Evolutionary conservation across 2,113 vertebrate genomes (phyloP).

Genomic region (Oreotrochilus melanogaster): DNA sequence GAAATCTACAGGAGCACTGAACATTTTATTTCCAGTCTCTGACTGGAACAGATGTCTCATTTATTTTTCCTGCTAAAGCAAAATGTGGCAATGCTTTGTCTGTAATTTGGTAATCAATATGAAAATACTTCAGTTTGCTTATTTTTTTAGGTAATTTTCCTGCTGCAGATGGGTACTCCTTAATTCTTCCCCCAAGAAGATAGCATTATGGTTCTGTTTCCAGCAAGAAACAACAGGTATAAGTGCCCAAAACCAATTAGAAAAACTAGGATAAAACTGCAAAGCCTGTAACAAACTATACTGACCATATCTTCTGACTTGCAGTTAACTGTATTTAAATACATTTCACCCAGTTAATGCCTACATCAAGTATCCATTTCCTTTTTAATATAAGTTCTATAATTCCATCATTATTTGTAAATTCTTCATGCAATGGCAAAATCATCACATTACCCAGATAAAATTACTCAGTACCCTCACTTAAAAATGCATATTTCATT

Average conservation of each 20-base stretch:
- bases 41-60: background rate
- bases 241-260: background rate
- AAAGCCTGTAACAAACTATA: background rate
- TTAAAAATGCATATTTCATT: background rate
- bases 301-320: background rate
- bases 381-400: background rate
- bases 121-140: background rate
- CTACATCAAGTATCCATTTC: background rate
- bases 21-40: background rate
- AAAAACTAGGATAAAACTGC: background rate
- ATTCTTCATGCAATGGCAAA: background rate
- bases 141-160: background rate
- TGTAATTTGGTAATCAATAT: background rate
- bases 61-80: background rate
- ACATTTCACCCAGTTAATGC: background rate
- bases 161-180: background rate
- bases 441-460: background rate
- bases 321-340: background rate
- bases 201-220: background rate
- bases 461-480: background rate
- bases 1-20: background rate
- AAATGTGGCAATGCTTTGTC: background rate
- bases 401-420: background rate
- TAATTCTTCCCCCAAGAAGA: background rate
- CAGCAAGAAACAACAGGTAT: background rate